Percentiles rank a stretch among this genome's conserved stretches.
These are phyloP conservation scores for Eurytoma californica DNA, from an alignment of 2,888 invertebrate species.

Conservation along the genomic window DNA sequence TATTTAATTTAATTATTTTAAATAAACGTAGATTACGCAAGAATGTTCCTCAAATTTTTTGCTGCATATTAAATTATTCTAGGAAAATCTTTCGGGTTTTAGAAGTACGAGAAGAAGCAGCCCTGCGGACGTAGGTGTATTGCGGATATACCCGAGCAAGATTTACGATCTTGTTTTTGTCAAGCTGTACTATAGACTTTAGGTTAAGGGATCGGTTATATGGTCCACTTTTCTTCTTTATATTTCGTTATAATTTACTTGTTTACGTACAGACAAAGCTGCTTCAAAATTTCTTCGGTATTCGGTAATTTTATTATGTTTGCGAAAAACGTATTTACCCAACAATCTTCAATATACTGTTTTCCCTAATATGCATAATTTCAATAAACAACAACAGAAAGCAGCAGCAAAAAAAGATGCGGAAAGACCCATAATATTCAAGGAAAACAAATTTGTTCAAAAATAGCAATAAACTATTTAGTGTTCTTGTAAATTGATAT, in stretches of 20 bases:
- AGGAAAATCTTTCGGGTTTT: background rate
- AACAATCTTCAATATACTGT: too few relatives aligned
- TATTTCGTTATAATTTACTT: constrained; percentile 11
- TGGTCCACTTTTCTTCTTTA: background rate
- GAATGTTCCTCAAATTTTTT: background rate
- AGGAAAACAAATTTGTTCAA: too few relatives aligned
- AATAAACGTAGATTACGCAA: background rate
- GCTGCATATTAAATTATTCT: background rate
- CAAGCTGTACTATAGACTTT: background rate
- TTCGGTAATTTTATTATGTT: too few relatives aligned
- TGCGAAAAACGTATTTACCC: too few relatives aligned
- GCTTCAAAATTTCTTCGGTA: too few relatives aligned
- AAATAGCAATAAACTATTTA: too few relatives aligned
- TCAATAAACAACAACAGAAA: too few relatives aligned
- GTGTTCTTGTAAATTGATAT: too few relatives aligned
- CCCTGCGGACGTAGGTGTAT: background rate
- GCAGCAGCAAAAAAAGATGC: too few relatives aligned
- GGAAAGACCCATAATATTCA: too few relatives aligned
- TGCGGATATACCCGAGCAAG: background rate
- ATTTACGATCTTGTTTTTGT: constrained; percentile 40
- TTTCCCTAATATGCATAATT: too few relatives aligned
- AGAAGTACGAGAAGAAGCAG: background rate
- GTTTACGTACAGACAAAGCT: background rate
- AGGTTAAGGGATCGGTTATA: constrained; percentile 17
- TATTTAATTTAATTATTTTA: too few relatives aligned